Base-by-base conservation (phyloP, 2,797 vertebrate genomes). In the Oophaga sylvatica region DNA sequence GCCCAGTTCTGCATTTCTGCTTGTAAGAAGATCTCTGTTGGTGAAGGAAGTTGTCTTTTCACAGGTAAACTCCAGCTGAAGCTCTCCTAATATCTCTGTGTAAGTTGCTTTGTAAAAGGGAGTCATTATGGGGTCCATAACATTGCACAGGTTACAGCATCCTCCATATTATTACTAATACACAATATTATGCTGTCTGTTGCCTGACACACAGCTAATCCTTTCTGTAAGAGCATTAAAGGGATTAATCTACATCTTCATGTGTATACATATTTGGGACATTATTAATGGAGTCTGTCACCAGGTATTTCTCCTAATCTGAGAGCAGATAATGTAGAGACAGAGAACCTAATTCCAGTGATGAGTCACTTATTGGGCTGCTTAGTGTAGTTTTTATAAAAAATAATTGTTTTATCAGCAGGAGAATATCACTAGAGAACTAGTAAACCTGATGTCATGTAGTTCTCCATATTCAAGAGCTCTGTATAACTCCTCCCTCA, bases 1-100 rank as follows among this genome's bases (percentile, higher is more conserved):
- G 92, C 98, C 98, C 16, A 97, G 98, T 20, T 92, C 97, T 0
- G 97, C 98, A 0, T 97, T 96, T 92, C 93, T 99, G 90, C 92
- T 99, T 87, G 96, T 99, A 98, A 96, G 93, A 97, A 94, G 91
- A 95, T 98, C 56, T 95, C 97, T 70, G 95, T 95, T 31, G 93
- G 95, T 0, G 96, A 97, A 57, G 97, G 96, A 22, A 92, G 97
- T 91, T 96, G 96, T 91, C 96, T 99, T 83, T 97, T 98, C 90
- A 98, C 97, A 90, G 97, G 97, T 97, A 77, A 93, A 10, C 12
- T 62, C 26, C 20, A 80, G 19, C n/a, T 7, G 1, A 29, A 80
- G 13, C 10, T 56, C 56, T 19, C 8, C 11, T 67, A 13, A 65
- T 5, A n/a, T 9, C 22, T 65, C 10, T 10, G 7, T 65, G 62